Base-by-base conservation (phyloP, 2,113 vertebrate species). In the Lophotis ruficrista region DNA sequence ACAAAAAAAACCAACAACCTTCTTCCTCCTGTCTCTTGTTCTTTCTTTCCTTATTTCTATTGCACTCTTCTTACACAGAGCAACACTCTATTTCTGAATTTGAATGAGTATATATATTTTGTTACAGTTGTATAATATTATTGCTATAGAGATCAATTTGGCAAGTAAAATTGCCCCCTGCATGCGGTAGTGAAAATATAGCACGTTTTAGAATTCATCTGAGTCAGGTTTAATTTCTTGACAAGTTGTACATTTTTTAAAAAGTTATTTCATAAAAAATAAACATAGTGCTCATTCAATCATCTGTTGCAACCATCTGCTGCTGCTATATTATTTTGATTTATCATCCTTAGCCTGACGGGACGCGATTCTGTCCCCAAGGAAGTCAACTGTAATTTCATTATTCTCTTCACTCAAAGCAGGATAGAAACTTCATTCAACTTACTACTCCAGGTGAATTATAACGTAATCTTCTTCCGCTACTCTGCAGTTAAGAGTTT, bases 221-320 rank as follows among this genome's bases (percentile, higher is more conserved):
- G 76, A 96, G 45, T 97, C 76, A 79, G 70, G 95, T 94, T 77
- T 85, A 91, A 92, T 97, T 64, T 92, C 60, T 96, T 61, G 48
- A 85, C 72, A 95, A 85, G 47, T 56, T 78, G 43, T 91, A 56
- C 2, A 7, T 94, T 92, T 79, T 14, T 33, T 77, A 80, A 92
- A 93, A 93, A 83, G 8, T 62, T 94, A 48, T 88, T 96, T 96
- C 86, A 93, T 89, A 89, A 92, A 83, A 94, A 88, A 47, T 82
- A 86, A 93, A 48, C 6, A 5, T 38, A 87, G 78, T 65, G 50
- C 38, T 93, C 96, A 90, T 92, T 92, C 73, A 95, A 22, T 97
- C 90, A 87, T 97, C 96, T 98, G 90, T 80, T 92, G 50, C 60
- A 66, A 60, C 94, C 91, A 97, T 97, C 96, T 98, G 97, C 84